A percentile compares a stretch with the other conserved stretches of the same genome.
Evolutionary conservation across 2,113 vertebrate genomes (phyloP).

Genomic region (Phocoena phocoena): DNA sequence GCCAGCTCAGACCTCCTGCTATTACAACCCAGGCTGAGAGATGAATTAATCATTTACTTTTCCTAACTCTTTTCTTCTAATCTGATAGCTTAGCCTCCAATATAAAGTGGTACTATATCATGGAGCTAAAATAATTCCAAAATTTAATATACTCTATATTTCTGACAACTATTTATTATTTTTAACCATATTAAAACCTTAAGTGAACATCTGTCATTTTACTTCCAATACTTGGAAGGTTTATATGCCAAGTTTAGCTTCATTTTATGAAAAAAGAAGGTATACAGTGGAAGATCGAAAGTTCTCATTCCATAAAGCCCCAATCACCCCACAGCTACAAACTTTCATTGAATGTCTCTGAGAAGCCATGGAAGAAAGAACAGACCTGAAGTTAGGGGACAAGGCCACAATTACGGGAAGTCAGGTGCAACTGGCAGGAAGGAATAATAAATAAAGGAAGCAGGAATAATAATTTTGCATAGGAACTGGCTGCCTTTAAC

Average conservation of each 20-base stretch:
- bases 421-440: conserved; percentile 5
- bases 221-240: conserved; percentile 12
- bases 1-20: conserved; percentile 35
- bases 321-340: background rate
- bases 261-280: conserved; percentile 1
- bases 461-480: background rate
- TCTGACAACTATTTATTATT: conserved; percentile 50
- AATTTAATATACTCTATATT: conserved; percentile 43
- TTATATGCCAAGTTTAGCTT: conserved; percentile 2
- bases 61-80: conserved; percentile 24
- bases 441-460: conserved; percentile 20
- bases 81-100: conserved; percentile 22
- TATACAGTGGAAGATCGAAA: background rate
- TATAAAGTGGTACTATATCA: conserved; percentile 22
- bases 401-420: background rate
- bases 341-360: background rate
- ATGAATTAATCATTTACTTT: conserved; percentile 47
- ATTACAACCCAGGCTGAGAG: background rate
- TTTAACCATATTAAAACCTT: conserved; percentile 27
- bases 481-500: background rate
- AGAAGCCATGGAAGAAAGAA: background rate
- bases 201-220: conserved; percentile 49
- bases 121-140: conserved; percentile 26
- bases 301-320: background rate
- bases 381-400: background rate